These are phyloP conservation scores for Tyto alba DNA, from an alignment of 2,113 vertebrate species.

Conservation along the genomic window DNA sequence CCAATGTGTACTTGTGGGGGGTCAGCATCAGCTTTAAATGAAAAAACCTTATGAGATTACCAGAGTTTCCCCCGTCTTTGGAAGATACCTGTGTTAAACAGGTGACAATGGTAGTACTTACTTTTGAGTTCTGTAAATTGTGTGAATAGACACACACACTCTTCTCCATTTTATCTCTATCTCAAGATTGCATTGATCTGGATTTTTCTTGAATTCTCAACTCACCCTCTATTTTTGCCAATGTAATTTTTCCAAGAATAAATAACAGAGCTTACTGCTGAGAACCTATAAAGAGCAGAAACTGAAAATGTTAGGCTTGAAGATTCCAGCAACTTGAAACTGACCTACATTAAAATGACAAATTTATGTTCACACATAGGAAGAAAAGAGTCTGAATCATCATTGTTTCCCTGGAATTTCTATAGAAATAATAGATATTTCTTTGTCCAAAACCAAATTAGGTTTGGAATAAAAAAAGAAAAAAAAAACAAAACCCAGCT, in stretches of 20 bases:
- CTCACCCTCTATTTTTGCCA: background rate
- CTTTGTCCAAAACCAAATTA: background rate
- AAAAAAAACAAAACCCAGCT: background rate
- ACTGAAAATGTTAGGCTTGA: background rate
- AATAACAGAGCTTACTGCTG: background rate
- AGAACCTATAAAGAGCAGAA: background rate
- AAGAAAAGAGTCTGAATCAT: background rate
- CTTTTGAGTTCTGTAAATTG: background rate
- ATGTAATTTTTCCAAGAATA: background rate
- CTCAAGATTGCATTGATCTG: background rate
- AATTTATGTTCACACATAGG: background rate
- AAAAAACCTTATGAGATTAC: background rate
- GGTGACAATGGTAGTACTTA: background rate
- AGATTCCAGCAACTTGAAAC: background rate
- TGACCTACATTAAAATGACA: background rate
- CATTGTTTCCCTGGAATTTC: background rate
- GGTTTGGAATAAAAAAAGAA: background rate
- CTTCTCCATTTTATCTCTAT: background rate
- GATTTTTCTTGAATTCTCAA: background rate
- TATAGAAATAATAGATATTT: background rate
- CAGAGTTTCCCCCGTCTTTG: background rate
- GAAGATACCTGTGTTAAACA: background rate
- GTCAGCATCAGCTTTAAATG: background rate
- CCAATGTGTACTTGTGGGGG: background rate
- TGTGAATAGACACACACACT: background rate